A percentile compares a stretch with the other conserved stretches of the same genome.
These are phyloP conservation scores for Eustalomyia histrio DNA, from an alignment of 2,888 invertebrate genomes.

Conservation along the genomic window DNA sequence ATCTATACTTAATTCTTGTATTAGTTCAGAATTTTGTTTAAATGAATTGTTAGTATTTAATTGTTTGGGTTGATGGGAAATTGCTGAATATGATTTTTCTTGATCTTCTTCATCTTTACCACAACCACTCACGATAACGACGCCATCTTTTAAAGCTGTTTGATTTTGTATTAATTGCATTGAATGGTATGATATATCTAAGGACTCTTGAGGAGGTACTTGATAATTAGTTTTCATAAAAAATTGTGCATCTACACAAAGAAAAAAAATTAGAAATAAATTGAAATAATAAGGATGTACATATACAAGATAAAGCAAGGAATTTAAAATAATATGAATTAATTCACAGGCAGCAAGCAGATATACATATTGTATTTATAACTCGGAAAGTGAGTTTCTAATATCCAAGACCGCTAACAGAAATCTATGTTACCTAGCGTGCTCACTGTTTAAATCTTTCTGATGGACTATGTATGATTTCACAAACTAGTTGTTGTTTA, in stretches of 20 bases:
- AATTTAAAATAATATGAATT: no score
- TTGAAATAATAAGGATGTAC: neutral
- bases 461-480: no score
- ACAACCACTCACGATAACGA: slow-evolving; percentile 7
- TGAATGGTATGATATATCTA: slow-evolving; percentile 36
- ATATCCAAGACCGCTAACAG: no score
- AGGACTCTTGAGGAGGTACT: slow-evolving; percentile 33
- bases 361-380: no score
- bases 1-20: slow-evolving; percentile 55
- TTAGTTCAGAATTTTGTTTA: slow-evolving; percentile 29
- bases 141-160: slow-evolving; percentile 33
- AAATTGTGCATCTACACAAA: slow-evolving; percentile 47
- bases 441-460: no score
- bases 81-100: neutral
- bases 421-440: no score
- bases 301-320: neutral
- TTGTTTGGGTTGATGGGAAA: slow-evolving; percentile 6
- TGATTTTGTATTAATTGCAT: slow-evolving; percentile 40
- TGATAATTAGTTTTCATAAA: slow-evolving; percentile 26
- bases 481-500: no score
- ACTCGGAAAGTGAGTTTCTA: no score
- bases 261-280: slow-evolving; percentile 21
- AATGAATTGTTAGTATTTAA: slow-evolving; percentile 3
- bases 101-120: slow-evolving; percentile 48
- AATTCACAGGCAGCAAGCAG: no score